Evolutionary conservation across 2,797 vertebrate species (phyloP).

Genomic region (Microctenopoma lineatum): DNA sequence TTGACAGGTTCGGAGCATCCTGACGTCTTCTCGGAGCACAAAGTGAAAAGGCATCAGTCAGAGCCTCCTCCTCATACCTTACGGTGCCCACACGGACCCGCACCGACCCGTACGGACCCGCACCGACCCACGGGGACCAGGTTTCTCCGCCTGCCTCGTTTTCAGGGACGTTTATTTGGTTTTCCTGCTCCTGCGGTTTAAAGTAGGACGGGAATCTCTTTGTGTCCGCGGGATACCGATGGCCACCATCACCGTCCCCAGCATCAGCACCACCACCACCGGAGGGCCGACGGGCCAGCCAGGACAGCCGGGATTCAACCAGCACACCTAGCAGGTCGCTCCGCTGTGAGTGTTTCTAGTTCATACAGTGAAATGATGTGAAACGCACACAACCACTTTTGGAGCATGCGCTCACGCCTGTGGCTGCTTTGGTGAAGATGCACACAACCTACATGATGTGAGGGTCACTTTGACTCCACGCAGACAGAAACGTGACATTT

Average conservation of each 20-base stretch:
- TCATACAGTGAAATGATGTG: too few species aligned
- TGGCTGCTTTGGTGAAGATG: slow-evolving; percentile 1
- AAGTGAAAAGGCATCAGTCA: slow-evolving; percentile 47
- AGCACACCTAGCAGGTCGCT: slow-evolving; percentile 49
- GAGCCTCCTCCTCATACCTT: slow-evolving; percentile 10
- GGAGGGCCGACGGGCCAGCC: slow-evolving; percentile 62
- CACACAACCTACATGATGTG: not conserved
- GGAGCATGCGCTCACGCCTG: not conserved
- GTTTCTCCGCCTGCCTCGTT: not conserved
- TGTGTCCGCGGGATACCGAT: slow-evolving; percentile 54
- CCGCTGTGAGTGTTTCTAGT: slow-evolving; percentile 10
- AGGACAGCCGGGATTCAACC: slow-evolving; percentile 50
- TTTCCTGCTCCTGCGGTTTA: not conserved
- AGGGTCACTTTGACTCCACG: slow-evolving; percentile 27
- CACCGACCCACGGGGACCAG: slow-evolving; percentile 21
- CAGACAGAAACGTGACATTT: too few species aligned
- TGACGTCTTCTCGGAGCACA: slow-evolving; percentile 64
- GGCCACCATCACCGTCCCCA: slow-evolving; percentile 37
- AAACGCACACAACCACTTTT: not conserved
- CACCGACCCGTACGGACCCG: slow-evolving; percentile 14
- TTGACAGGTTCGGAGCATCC: slow-evolving; percentile 31
- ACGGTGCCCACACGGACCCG: slow-evolving; percentile 9
- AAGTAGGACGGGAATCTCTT: not conserved
- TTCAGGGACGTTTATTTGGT: not conserved
- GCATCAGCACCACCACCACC: slow-evolving; percentile 53